These are phyloP conservation scores for Rhabdomys dilectus DNA, from an alignment of 2,113 vertebrate genomes.

Conservation along the genomic window DNA sequence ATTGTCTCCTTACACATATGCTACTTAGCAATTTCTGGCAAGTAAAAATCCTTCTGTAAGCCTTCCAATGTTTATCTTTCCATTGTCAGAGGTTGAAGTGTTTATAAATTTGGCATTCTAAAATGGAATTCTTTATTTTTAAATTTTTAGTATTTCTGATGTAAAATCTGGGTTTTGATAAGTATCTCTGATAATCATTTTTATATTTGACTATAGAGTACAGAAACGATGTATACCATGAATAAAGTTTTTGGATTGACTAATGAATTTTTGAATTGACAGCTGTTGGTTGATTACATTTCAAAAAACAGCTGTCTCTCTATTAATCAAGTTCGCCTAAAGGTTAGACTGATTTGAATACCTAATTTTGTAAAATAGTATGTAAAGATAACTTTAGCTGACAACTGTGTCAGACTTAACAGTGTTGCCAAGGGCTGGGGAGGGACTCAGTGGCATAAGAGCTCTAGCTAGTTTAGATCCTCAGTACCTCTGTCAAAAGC, in stretches of 20 bases:
- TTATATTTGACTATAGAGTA: background rate
- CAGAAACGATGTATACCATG: background rate
- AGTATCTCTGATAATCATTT: background rate
- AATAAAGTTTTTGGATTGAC: background rate
- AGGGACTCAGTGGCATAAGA: background rate
- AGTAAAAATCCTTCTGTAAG: background rate
- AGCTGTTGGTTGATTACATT: background rate
- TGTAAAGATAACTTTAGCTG: background rate
- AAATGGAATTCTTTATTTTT: background rate
- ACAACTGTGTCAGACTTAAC: background rate
- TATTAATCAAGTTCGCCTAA: background rate
- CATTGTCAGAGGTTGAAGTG: background rate
- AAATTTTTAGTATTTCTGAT: background rate
- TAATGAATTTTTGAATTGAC: background rate
- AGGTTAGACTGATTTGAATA: background rate
- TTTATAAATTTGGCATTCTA: background rate
- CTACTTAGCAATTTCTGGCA: background rate
- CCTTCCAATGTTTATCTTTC: conserved; percentile 17
- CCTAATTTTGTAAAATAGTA: background rate
- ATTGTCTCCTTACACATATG: background rate
- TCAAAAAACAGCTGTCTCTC: background rate
- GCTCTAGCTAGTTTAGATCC: background rate
- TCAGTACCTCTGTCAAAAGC: background rate
- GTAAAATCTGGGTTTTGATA: background rate
- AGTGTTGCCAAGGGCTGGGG: background rate